These are phyloP conservation scores for Propithecus perrieri DNA, from an alignment of 2,797 vertebrate genomes.

Conservation along the genomic window DNA sequence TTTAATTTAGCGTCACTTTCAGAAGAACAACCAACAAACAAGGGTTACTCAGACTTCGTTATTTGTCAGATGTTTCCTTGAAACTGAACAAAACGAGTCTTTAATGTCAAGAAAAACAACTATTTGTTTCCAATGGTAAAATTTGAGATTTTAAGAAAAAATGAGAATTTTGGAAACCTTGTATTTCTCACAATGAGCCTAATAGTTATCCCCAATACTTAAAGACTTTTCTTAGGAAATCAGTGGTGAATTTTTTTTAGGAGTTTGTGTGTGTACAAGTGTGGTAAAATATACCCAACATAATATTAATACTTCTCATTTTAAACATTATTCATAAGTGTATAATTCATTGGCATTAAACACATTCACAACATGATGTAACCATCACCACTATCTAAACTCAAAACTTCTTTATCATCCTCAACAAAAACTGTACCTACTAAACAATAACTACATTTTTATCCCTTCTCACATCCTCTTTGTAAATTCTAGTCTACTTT, in stretches of 20 bases:
- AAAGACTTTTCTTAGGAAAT: constrained; percentile 1
- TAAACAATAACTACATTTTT: neutral
- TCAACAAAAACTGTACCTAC: neutral
- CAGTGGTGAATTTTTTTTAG: neutral
- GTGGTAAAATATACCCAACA: neutral
- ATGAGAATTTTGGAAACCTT: neutral
- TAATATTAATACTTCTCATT: neutral
- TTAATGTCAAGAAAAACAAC: neutral
- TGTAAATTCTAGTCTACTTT: neutral
- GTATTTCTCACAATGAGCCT: neutral
- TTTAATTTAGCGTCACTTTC: neutral
- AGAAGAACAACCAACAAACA: neutral
- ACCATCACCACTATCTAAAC: neutral
- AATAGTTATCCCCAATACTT: neutral
- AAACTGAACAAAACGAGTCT: neutral
- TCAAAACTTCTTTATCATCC: neutral
- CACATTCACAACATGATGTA: neutral
- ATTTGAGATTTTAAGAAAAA: neutral
- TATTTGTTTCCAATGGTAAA: neutral
- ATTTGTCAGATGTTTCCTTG: neutral
- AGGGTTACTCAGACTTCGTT: neutral
- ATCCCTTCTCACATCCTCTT: neutral
- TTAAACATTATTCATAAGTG: neutral
- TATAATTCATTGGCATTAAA: neutral
- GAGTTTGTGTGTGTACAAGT: neutral